phyloP scores from a whole-genome alignment of 2,113 vertebrate genomes.

The Neomonachus schauinslandi region DNA sequence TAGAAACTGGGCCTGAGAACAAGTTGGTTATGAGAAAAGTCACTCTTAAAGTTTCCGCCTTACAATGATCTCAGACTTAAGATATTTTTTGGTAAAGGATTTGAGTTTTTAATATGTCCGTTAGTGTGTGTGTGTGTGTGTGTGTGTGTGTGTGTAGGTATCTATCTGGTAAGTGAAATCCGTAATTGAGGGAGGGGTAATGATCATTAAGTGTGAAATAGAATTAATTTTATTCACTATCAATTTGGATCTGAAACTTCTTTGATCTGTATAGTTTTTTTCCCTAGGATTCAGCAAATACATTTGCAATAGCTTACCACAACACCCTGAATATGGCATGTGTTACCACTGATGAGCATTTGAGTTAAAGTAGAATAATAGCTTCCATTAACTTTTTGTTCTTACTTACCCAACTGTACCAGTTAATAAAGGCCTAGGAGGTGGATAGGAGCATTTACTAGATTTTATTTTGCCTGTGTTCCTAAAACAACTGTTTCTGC shows the following conservation, averaged over 20 bases:
- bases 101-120: constrained; percentile 43
- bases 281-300: background rate
- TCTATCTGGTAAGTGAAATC: background rate
- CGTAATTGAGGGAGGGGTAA: constrained; percentile 14
- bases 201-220: constrained; percentile 1
- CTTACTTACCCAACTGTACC: background rate
- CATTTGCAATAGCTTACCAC: constrained; percentile 31
- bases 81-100: background rate
- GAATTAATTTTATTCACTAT: constrained; percentile 12
- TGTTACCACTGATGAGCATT: background rate
- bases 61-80: constrained; percentile 36
- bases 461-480: constrained; percentile 58
- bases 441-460: constrained; percentile 35
- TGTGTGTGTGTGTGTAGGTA: background rate
- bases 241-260: constrained; percentile 27
- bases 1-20: constrained; percentile 10
- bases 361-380: constrained; percentile 40
- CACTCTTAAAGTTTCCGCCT: background rate
- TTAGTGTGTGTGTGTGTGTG: background rate
- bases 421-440: constrained; percentile 31
- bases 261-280: background rate
- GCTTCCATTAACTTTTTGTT: constrained; percentile 39
- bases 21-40: constrained; percentile 42
- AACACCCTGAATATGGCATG: background rate
- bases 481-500: constrained; percentile 40